These are phyloP conservation scores for Oscheius sp. DNA, from an alignment of 1,140 invertebrate genomes.

Conservation along the genomic window DNA sequence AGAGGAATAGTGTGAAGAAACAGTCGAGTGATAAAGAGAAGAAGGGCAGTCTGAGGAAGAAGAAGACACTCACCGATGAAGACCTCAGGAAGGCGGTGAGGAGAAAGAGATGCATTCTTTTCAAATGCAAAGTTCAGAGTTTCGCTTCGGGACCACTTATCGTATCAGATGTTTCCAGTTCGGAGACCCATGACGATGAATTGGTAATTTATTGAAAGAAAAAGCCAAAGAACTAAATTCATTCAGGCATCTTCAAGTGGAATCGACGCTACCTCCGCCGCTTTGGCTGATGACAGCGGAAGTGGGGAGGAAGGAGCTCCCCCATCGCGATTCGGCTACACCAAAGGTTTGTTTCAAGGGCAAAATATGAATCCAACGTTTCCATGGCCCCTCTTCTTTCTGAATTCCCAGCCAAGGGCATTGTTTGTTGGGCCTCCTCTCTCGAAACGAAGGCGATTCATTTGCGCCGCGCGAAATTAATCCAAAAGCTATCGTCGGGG, in stretches of 20 bases:
- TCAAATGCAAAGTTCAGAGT: conserved; percentile 13
- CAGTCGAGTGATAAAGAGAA: conserved; percentile 67
- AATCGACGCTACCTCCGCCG: not conserved
- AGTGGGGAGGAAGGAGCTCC: not conserved
- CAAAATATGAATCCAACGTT: no score
- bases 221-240: not conserved
- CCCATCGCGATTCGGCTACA: not conserved
- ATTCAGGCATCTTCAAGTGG: not conserved
- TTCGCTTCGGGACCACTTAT: conserved; percentile 18
- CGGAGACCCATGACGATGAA: conserved; percentile 32
- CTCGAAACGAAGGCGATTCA: no score
- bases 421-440: no score
- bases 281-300: not conserved
- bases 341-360: no score
- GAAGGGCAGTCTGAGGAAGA: conserved; percentile 13
- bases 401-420: no score
- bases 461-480: no score
- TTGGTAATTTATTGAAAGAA: not conserved
- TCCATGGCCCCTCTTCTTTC: no score
- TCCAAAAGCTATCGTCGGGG: no score
- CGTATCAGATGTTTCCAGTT: conserved; percentile 34
- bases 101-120: not conserved
- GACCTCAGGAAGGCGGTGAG: not conserved
- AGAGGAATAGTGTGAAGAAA: conserved; percentile 14
- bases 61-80: not conserved